phyloP scores from a whole-genome alignment of 2,888 invertebrate species.

The Microplitis deprimator region DNA sequence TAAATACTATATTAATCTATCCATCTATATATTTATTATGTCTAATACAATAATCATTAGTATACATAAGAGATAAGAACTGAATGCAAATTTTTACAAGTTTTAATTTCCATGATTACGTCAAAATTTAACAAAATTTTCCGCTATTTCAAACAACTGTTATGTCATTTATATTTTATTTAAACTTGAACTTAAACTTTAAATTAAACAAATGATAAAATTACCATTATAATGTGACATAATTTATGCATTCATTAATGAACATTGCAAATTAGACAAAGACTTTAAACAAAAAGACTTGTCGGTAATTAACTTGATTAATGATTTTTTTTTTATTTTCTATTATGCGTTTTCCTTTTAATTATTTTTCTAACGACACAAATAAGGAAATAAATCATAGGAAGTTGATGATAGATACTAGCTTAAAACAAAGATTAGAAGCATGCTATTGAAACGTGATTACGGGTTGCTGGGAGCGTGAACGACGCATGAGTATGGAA shows the following conservation, averaged over 20 bases:
- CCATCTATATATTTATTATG: not conserved
- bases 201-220: not conserved
- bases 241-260: not conserved
- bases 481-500: constrained; percentile 45
- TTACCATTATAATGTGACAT: not conserved
- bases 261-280: not conserved
- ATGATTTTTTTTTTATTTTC: not conserved
- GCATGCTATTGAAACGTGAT: constrained; percentile 53
- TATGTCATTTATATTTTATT: constrained; percentile 6
- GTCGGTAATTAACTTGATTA: not conserved
- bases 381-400: constrained; percentile 16
- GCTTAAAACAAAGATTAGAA: constrained; percentile 10
- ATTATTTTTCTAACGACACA: not conserved
- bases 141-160: constrained; percentile 11
- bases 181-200: not conserved
- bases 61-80: not conserved
- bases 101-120: constrained; percentile 6
- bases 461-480: constrained; percentile 48
- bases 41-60: constrained; percentile 11
- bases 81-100: not conserved
- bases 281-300: not conserved
- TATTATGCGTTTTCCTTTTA: not conserved
- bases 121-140: constrained; percentile 9
- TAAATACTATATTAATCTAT: not conserved
- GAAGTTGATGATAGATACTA: constrained; percentile 25